phyloP scores from a whole-genome alignment of 2,797 vertebrate species.

The Luscinia luscinia region DNA sequence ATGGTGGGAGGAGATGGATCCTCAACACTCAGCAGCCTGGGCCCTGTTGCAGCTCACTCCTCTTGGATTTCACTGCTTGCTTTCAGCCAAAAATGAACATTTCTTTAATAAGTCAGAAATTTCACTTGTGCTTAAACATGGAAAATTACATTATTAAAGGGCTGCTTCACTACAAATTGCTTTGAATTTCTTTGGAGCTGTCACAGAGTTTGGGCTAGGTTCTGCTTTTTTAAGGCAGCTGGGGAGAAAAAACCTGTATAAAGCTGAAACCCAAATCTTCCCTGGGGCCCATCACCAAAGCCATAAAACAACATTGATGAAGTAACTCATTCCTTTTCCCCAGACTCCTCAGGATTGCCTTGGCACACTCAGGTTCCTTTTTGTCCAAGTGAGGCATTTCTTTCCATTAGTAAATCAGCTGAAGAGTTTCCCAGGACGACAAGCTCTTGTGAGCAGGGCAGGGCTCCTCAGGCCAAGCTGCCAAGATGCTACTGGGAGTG shows the following conservation, averaged over 20 bases:
- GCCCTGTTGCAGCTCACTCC: not conserved
- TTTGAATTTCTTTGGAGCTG: conserved; percentile 5
- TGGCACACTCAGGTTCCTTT: not conserved
- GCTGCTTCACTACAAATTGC: not conserved
- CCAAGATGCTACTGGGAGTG: not conserved
- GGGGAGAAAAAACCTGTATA: not conserved
- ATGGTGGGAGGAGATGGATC: not conserved
- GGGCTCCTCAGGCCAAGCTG: not conserved
- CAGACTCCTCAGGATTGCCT: not conserved
- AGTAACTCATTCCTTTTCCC: conserved; percentile 15
- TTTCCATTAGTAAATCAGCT: conserved; percentile 38
- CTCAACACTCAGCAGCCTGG: not conserved
- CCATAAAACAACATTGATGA: not conserved
- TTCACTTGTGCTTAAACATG: not conserved
- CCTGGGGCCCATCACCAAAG: not conserved
- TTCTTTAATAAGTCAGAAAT: not conserved
- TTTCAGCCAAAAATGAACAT: not conserved
- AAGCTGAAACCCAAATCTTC: conserved; percentile 18
- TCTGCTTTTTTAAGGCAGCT: not conserved
- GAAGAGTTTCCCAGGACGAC: not conserved
- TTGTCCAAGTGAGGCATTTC: conserved; percentile 40
- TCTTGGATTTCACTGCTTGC: not conserved
- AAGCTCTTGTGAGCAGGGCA: conserved; percentile 6
- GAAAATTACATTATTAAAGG: conserved; percentile 24
- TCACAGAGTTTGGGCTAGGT: not conserved